These are phyloP conservation scores for Erebia epiphron DNA, from an alignment of 2,888 invertebrate species.

Conservation along the genomic window DNA sequence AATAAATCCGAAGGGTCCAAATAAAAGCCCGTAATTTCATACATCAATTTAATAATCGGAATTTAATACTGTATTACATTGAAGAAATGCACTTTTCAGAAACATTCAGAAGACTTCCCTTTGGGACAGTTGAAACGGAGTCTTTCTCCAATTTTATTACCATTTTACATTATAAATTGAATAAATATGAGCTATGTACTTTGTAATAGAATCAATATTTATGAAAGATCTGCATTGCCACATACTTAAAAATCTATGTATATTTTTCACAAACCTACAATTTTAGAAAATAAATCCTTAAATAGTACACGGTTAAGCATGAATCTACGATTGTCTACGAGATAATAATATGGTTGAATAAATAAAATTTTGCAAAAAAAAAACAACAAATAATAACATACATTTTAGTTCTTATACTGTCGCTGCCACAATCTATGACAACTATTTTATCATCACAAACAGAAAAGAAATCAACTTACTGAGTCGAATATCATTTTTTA, in stretches of 20 bases:
- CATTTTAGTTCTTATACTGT: constrained; percentile 66
- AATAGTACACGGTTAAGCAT: constrained; percentile 66
- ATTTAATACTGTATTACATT: constrained; percentile 95
- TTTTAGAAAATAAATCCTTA: constrained; percentile 73
- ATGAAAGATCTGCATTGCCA: constrained; percentile 83
- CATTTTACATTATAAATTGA: constrained; percentile 62
- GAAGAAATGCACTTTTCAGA: constrained; percentile 95
- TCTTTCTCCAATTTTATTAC: constrained; percentile 61
- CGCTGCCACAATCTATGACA: constrained; percentile 81
- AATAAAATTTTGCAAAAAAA: constrained; percentile 80
- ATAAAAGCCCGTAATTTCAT: constrained; percentile 49
- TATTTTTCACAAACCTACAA: constrained; percentile 78
- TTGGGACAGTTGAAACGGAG: constrained; percentile 78
- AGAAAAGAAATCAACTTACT: constrained; percentile 66
- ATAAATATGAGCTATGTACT: constrained; percentile 72
- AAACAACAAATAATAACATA: constrained; percentile 77
- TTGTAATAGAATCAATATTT: constrained; percentile 69
- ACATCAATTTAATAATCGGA: constrained; percentile 84
- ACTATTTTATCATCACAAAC: constrained; percentile 77
- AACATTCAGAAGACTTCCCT: constrained; percentile 93
- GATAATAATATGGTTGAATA: constrained; percentile 68
- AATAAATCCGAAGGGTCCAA: constrained; percentile 9
- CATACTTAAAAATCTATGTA: constrained; percentile 83
- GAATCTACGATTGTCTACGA: constrained; percentile 73
- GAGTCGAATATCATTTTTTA: constrained; percentile 66